These are phyloP conservation scores for Actias luna DNA, from an alignment of 2,888 invertebrate genomes.

Conservation along the genomic window DNA sequence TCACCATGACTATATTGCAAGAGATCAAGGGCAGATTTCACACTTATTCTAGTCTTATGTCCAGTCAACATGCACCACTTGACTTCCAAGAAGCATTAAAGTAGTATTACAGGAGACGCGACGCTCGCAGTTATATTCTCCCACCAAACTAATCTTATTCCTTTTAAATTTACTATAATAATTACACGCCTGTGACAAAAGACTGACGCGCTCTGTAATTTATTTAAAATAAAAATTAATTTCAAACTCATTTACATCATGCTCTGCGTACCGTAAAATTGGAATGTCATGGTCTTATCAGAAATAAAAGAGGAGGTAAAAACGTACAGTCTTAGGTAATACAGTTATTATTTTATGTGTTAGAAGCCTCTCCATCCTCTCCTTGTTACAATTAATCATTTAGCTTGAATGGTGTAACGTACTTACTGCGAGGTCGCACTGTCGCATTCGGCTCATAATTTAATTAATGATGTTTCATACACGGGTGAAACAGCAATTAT, in stretches of 20 bases:
- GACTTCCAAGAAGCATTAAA: too few relatives aligned
- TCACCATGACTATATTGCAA: too few relatives aligned
- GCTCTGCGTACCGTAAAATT: constrained; percentile 4
- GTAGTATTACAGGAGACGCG: too few relatives aligned
- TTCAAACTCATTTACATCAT: constrained; percentile 2
- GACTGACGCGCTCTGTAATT: neutral
- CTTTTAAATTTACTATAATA: neutral
- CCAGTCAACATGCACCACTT: too few relatives aligned
- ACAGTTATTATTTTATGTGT: neutral
- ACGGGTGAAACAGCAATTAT: neutral
- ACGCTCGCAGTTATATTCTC: too few relatives aligned
- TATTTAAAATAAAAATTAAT: constrained; percentile 7
- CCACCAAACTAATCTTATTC: too few relatives aligned
- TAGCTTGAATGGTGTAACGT: neutral
- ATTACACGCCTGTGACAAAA: neutral
- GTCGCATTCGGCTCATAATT: neutral
- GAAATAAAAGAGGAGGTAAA: neutral
- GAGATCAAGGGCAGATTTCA: too few relatives aligned
- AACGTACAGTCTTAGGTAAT: neutral
- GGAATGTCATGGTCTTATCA: neutral
- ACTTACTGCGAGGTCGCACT: neutral
- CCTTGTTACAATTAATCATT: constrained; percentile 5
- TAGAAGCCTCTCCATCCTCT: constrained; percentile 4
- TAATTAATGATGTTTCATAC: constrained; percentile 1
- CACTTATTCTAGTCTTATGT: too few relatives aligned